phyloP scores from a whole-genome alignment of 2,113 vertebrate genomes.

The Synodontis membranacea region DNA sequence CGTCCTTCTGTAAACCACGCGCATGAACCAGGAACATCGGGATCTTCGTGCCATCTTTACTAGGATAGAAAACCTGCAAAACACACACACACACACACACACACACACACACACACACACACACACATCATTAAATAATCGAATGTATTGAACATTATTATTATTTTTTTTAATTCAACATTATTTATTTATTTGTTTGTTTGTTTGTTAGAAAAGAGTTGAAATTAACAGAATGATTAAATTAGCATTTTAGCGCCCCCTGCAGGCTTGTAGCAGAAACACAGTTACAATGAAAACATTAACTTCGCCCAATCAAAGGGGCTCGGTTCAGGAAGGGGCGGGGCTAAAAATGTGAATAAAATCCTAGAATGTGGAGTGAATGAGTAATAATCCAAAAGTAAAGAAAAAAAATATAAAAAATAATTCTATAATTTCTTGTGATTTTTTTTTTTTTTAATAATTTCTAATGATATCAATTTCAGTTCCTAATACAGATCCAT shows the following conservation, averaged over 20 bases:
- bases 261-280: not conserved
- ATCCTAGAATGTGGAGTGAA: not conserved
- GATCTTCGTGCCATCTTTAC: conserved; percentile 74
- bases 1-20: conserved; percentile 63
- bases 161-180: too few species aligned
- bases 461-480: too few species aligned
- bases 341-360: not conserved
- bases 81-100: conserved; percentile 16
- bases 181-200: not conserved
- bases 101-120: not conserved
- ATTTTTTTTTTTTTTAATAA: not conserved
- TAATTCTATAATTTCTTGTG: not conserved
- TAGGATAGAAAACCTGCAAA: conserved; percentile 72
- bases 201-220: too few species aligned
- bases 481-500: not conserved
- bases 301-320: not conserved
- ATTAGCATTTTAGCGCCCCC: not conserved
- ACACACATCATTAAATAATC: not conserved
- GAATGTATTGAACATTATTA: too few species aligned
- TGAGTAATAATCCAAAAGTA: not conserved
- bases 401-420: not conserved
- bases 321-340: not conserved
- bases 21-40: conserved; percentile 77
- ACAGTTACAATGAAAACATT: not conserved
- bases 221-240: not conserved